Evolutionary conservation across 1,140 invertebrate species (phyloP), one percentile per base, ranked within the genome.

Genomic region (Harpegnathos saltator): DNA sequence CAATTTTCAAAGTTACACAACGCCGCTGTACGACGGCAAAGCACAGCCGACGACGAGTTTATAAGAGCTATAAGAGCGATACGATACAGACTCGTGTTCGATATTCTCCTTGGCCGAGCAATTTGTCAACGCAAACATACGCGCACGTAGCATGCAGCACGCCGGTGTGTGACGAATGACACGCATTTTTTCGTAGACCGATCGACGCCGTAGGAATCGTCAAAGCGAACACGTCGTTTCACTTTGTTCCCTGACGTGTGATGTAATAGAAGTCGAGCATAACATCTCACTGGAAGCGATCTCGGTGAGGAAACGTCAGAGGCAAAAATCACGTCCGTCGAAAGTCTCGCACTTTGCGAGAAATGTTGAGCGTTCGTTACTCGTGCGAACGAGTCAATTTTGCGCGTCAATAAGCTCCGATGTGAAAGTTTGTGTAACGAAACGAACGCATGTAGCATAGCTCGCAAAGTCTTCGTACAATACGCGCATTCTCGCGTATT

Each of bases 1-100:
- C 38, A 62, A 61, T 61, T 61, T 74, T 58, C 48, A 50, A 75
- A 75, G 58, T 75, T 62, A 50, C 44, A 19, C 44, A 14, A 1
- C 5, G 44, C 14, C 7, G 24, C 33, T 9, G 24, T 44, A 24
- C 29, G 15, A 29, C 24, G 50, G 68, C 19, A 72, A 72, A 58
- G 5, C 58, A 59, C 22, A 11, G n/a, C 48, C 22, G 12, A 75
- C 17, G 26, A 62, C 38, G 12, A 75, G 62, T 63, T 75, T 71
- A 56, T 71, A 0, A 33, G 1, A 48, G 38, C 17, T 61, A 11
- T 29, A 48, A 50, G 24, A 62, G 15, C 26, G 38, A 62, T 74
- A 48, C 17, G 17, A 14, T 44, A 44, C 3, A 9, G n/a, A n/a
- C n/a, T n/a, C 2, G 22, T 62, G 14, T 29, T 75, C 24, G 24